These are phyloP conservation scores for Zaprionus gabonicus DNA, from an alignment of 1,140 invertebrate genomes.

Conservation along the genomic window DNA sequence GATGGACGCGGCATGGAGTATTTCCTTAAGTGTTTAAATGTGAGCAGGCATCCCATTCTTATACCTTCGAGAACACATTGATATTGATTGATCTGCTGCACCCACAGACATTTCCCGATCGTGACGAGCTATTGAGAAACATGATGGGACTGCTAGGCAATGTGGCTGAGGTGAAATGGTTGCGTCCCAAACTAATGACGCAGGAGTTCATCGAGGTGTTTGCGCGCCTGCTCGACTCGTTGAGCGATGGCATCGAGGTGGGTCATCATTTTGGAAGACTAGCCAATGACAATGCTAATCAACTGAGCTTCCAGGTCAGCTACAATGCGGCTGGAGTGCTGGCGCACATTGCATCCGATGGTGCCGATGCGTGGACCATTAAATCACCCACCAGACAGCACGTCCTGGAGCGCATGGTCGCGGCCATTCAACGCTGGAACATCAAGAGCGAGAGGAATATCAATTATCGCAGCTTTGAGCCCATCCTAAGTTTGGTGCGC, in stretches of 20 bases:
- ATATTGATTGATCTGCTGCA: slow-evolving; percentile 39
- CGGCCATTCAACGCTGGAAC: slow-evolving; percentile 95
- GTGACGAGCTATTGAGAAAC: slow-evolving; percentile 95
- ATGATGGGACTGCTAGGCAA: slow-evolving; percentile 99
- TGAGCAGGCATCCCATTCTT: slow-evolving; percentile 75
- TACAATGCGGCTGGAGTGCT: slow-evolving; percentile 99
- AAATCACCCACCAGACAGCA: slow-evolving; percentile 88
- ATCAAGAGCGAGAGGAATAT: slow-evolving; percentile 95
- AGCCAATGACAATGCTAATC: slow-evolving; percentile 68
- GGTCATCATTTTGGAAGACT: slow-evolving; percentile 53
- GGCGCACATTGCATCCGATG: slow-evolving; percentile 97
- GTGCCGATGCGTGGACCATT: slow-evolving; percentile 92
- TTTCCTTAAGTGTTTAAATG: slow-evolving; percentile 93
- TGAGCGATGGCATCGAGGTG: slow-evolving; percentile 97
- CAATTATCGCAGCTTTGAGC: slow-evolving; percentile 98
- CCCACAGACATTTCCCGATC: slow-evolving; percentile 91
- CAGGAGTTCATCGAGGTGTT: slow-evolving; percentile 94
- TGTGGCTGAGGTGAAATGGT: slow-evolving; percentile 95
- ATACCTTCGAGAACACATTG: background rate
- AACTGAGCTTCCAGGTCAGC: slow-evolving; percentile 89
- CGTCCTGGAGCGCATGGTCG: slow-evolving; percentile 91
- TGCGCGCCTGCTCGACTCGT: slow-evolving; percentile 92
- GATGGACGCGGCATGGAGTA: slow-evolving; percentile 93
- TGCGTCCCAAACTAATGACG: slow-evolving; percentile 94
- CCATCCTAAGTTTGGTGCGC: slow-evolving; percentile 92